Conservation (phyloP, 2,888 invertebrate genomes). For the Apamea sordens region DNA sequence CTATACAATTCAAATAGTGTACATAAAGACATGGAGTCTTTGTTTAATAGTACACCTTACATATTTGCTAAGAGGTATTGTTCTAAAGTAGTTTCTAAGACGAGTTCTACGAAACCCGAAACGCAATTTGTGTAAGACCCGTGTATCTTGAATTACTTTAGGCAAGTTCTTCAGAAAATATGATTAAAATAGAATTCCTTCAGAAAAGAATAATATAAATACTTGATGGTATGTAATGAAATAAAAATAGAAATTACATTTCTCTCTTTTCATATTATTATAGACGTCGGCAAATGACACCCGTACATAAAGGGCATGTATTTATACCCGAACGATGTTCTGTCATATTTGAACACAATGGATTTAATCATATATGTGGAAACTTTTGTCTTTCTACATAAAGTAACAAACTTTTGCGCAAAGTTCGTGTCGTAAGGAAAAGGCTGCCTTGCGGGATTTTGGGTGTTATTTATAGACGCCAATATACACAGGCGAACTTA, state of each 20-base stretch:
- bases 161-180: neutral
- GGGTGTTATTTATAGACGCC: constrained; percentile 5
- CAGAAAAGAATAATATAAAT: neutral
- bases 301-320: constrained; percentile 31
- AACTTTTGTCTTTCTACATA: constrained; percentile 18
- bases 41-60: constrained; percentile 15
- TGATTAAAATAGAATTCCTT: neutral
- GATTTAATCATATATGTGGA: neutral
- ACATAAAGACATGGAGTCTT: neutral
- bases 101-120: constrained; percentile 21
- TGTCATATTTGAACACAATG: constrained; percentile 20
- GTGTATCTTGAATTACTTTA: neutral
- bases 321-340: constrained; percentile 36
- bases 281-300: constrained; percentile 1
- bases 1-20: neutral
- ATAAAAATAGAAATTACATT: constrained; percentile 5
- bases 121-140: constrained; percentile 3
- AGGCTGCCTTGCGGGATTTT: neutral
- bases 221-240: neutral
- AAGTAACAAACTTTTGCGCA: constrained; percentile 16
- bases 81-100: constrained; percentile 14
- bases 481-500: neutral
- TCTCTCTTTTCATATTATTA: constrained; percentile 10
- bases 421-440: constrained; percentile 8
- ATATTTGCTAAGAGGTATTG: constrained; percentile 17